These are phyloP conservation scores for Megaleporinus macrocephalus DNA, from an alignment of 2,113 vertebrate genomes.

Conservation along the genomic window DNA sequence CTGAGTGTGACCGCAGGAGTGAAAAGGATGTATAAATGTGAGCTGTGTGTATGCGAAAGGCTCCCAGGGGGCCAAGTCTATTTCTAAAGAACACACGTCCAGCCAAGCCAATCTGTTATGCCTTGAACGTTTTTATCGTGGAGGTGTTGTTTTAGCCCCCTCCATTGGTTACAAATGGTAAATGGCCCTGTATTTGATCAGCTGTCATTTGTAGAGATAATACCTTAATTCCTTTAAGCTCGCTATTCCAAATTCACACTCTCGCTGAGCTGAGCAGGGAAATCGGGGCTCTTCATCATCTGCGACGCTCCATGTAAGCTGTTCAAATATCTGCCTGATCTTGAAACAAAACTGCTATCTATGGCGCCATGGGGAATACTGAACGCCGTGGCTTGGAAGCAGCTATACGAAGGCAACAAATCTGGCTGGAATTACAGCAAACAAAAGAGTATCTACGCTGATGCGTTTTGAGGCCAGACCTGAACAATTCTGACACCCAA, in stretches of 20 bases:
- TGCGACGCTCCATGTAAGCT: background rate
- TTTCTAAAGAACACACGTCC: background rate
- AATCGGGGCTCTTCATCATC: constrained; percentile 7
- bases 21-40: constrained; percentile 7
- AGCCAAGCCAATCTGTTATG: background rate
- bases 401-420: background rate
- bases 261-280: background rate
- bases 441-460: constrained; percentile 12
- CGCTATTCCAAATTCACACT: background rate
- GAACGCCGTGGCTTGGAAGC: background rate
- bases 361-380: background rate
- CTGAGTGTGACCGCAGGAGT: background rate
- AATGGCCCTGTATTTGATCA: background rate
- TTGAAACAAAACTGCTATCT: background rate
- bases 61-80: background rate
- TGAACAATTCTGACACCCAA: background rate
- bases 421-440: constrained; percentile 23
- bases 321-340: constrained; percentile 3
- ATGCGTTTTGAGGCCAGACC: constrained; percentile 2
- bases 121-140: constrained; percentile 43
- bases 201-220: constrained; percentile 10
- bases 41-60: background rate
- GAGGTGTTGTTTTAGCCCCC: constrained; percentile 62
- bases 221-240: constrained; percentile 2
- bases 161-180: constrained; percentile 58